Conservation (phyloP, 2,113 vertebrate species). For the Hiodon tergisus region DNA sequence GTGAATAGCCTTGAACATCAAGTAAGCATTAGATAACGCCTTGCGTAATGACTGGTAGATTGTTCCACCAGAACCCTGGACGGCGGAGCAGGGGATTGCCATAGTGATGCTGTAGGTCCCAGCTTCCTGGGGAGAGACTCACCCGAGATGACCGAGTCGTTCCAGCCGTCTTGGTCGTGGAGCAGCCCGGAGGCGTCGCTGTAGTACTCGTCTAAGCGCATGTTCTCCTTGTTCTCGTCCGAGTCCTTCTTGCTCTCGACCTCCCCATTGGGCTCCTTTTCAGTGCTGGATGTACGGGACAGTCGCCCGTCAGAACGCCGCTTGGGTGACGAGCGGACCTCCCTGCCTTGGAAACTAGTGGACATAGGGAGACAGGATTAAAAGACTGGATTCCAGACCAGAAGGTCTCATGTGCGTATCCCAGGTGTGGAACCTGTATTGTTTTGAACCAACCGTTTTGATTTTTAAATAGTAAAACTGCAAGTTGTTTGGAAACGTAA, state of each 20-base stretch:
- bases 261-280: slow-evolving; percentile 59
- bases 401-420: too few species aligned
- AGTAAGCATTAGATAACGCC: too few species aligned
- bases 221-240: slow-evolving; percentile 94
- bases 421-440: too few species aligned
- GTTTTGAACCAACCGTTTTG: too few species aligned
- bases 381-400: background rate
- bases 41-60: too few species aligned
- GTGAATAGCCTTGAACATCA: background rate
- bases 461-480: too few species aligned
- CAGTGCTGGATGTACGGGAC: slow-evolving; percentile 72
- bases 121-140: slow-evolving; percentile 37
- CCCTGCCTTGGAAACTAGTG: slow-evolving; percentile 78
- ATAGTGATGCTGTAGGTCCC: background rate
- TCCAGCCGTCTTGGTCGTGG: slow-evolving; percentile 81
- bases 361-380: background rate
- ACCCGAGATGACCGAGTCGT: slow-evolving; percentile 92
- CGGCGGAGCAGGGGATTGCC: too few species aligned
- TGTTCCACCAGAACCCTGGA: too few species aligned
- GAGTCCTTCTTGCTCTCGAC: slow-evolving; percentile 72
- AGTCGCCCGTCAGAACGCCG: slow-evolving; percentile 74
- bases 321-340: slow-evolving; percentile 78
- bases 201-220: slow-evolving; percentile 73
- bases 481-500: too few species aligned
- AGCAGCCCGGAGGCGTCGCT: slow-evolving; percentile 65